These are phyloP conservation scores for Ciconia stormi DNA, from an alignment of 2,113 vertebrate species.

Conservation along the genomic window DNA sequence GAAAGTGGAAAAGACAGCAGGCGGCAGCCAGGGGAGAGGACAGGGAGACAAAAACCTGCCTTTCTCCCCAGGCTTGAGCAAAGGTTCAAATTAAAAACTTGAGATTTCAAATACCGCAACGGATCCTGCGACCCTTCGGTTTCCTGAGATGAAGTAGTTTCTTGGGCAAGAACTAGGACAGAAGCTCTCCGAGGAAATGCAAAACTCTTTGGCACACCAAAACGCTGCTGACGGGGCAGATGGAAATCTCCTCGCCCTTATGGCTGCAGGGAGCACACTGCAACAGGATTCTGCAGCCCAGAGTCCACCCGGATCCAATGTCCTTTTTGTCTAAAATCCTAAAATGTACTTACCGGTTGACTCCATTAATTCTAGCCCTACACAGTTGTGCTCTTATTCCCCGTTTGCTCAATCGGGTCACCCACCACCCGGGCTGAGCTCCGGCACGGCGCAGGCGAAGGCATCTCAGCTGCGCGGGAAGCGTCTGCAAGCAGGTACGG, in stretches of 20 bases:
- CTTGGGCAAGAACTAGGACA: neutral
- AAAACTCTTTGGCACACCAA: neutral
- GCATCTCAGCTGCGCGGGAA: neutral
- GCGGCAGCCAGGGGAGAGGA: neutral
- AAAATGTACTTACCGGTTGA: neutral
- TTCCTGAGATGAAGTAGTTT: neutral
- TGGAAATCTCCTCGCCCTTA: neutral
- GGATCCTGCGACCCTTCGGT: neutral
- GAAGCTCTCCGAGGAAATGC: neutral
- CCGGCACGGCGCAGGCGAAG: neutral
- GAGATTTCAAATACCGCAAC: neutral
- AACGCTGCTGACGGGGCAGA: neutral
- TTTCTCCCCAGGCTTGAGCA: neutral
- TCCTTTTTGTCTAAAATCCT: neutral
- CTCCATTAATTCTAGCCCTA: neutral
- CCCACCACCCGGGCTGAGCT: neutral
- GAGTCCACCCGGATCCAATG: neutral
- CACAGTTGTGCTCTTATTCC: neutral
- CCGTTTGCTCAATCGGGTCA: rapidly evolving
- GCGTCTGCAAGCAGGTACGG: rapidly evolving
- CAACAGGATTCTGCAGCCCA: neutral
- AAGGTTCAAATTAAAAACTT: neutral
- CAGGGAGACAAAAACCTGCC: rapidly evolving
- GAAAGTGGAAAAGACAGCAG: neutral
- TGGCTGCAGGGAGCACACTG: neutral